Evolutionary conservation across 1,140 invertebrate genomes (phyloP), one percentile per base, ranked within the genome.

Genomic region (Pinna nobilis): DNA sequence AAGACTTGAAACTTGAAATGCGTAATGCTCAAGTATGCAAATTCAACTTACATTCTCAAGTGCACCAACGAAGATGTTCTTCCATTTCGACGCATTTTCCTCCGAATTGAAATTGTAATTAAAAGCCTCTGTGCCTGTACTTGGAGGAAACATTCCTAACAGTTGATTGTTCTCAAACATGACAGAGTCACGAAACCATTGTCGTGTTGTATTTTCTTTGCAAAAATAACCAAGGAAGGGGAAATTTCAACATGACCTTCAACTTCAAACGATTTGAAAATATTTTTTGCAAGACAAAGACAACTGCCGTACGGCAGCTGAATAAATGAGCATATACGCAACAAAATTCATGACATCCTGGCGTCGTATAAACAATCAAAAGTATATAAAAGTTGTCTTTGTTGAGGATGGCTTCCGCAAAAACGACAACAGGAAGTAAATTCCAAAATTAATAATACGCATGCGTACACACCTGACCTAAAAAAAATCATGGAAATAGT

Each of bases 1-100:
- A n/a, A n/a, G n/a, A n/a, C n/a, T n/a, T n/a, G n/a, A n/a, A n/a
- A n/a, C n/a, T n/a, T n/a, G n/a, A n/a, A n/a, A n/a, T n/a, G n/a
- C n/a, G n/a, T n/a, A n/a, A n/a, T n/a, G n/a, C n/a, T 28, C 18
- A 53, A 28, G 50, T 30, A 53, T 53, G 25, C 20, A 35, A 59
- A 59, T n/a, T n/a, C n/a, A 59, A 81, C 81, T 87, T 85, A 91
- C 91, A 86, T 88, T 87, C 79, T 87, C 86, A 53, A 91, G 80
- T 49, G 89, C 85, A 84, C 92, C 93, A 83, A 95, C 93, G 90
- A 97, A 95, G 44, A 97, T 91, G 78, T 95, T 94, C 86, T 94
- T 94, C 96, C 96, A 98, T 92, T 96, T 96, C 77, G 92, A 91
- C 76, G 92, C 92, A 90, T 96, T 97, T 88, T 96, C 95, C 82